phyloP scores from a whole-genome alignment of 2,888 invertebrate genomes.

The Tetranychus truncatus region DNA sequence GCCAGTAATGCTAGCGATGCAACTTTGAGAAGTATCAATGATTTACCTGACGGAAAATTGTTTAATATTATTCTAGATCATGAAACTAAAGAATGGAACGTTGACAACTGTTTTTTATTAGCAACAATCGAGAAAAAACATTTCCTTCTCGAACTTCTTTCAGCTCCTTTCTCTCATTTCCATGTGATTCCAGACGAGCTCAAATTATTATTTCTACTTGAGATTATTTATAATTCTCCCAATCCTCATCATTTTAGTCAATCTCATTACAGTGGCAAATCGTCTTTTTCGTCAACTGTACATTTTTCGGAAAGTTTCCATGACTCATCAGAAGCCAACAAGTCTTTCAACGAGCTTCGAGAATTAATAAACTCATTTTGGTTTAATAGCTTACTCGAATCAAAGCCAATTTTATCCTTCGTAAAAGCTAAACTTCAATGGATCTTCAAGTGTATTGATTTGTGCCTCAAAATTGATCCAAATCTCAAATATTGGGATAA shows the following conservation, averaged over 20 bases:
- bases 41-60: not conserved
- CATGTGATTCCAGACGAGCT: conserved; percentile 13
- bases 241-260: not conserved
- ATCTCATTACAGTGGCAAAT: not conserved
- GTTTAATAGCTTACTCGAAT: not conserved
- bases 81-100: conserved; percentile 13
- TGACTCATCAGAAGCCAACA: not conserved
- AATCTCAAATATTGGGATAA: not conserved
- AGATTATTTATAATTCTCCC: conserved; percentile 1
- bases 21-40: not conserved
- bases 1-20: not conserved
- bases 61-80: conserved; percentile 7
- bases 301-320: not conserved
- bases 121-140: conserved; percentile 18
- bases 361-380: not conserved
- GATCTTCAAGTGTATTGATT: conserved; percentile 13
- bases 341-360: not conserved
- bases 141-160: conserved; percentile 14
- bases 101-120: conserved; percentile 18
- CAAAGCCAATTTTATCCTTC: not conserved
- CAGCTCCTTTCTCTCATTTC: conserved; percentile 7
- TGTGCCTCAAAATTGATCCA: not conserved
- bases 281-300: no score
- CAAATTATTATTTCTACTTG: conserved; percentile 2
- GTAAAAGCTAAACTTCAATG: conserved; percentile 8